Percentiles rank a stretch among this genome's conserved stretches.
These are phyloP conservation scores for Psephotus haematonotus DNA, from an alignment of 2,113 vertebrate genomes.

Conservation along the genomic window DNA sequence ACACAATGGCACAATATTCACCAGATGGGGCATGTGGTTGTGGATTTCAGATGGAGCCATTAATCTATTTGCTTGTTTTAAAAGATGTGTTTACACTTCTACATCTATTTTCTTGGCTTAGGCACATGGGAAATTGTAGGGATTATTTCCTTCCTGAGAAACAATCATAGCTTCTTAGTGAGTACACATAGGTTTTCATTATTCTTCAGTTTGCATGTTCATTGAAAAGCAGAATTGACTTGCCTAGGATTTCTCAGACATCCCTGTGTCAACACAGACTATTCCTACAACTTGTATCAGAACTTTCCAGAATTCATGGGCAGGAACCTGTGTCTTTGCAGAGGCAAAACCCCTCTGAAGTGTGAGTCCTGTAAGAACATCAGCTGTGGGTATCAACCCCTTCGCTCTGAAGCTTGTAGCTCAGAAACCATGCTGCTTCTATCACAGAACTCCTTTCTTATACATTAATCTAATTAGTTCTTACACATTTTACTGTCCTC, in stretches of 20 bases:
- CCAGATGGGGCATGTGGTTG: background rate
- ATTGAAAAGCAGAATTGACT: background rate
- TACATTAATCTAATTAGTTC: background rate
- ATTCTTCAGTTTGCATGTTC: background rate
- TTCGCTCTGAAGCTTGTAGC: rapidly evolving
- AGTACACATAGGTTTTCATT: background rate
- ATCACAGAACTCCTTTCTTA: background rate
- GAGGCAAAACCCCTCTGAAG: background rate
- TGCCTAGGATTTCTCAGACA: background rate
- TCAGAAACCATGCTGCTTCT: background rate
- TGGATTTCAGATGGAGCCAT: background rate
- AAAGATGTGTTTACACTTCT: background rate
- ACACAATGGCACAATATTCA: background rate
- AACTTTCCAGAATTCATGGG: background rate
- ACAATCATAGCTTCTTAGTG: background rate
- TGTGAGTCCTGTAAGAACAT: background rate
- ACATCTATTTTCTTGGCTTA: background rate
- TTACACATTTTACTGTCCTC: background rate
- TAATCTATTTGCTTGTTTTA: background rate
- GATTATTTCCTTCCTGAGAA: background rate
- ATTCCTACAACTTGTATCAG: background rate
- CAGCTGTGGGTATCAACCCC: rapidly evolving
- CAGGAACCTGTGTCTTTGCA: background rate
- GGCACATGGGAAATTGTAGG: background rate
- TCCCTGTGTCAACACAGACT: background rate